These are phyloP conservation scores for Propithecus deckenii DNA, from an alignment of 2,797 vertebrate species.

Conservation along the genomic window DNA sequence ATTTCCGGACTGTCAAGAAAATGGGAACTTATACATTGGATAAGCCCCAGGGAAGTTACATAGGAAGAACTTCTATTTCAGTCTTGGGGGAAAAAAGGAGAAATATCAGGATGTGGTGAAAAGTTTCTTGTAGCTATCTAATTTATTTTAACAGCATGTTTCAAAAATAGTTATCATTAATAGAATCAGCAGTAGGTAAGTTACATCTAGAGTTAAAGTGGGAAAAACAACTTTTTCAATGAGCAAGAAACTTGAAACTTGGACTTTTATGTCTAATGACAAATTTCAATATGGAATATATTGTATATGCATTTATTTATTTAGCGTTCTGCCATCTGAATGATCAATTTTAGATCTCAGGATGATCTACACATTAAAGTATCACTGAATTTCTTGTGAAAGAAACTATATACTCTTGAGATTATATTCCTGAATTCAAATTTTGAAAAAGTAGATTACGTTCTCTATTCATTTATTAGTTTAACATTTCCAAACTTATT, in stretches of 20 bases:
- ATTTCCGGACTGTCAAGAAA: conserved; percentile 64
- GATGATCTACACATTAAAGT: neutral
- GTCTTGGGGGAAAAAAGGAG: conserved; percentile 10
- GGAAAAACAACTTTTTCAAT: conserved; percentile 4
- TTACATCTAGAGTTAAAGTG: conserved; percentile 21
- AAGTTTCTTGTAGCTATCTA: conserved; percentile 65
- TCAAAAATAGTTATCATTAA: conserved; percentile 71
- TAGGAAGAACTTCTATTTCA: conserved; percentile 61
- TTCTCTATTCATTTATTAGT: conserved; percentile 6
- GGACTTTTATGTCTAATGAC: conserved; percentile 13
- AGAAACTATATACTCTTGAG: neutral
- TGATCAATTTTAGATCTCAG: conserved; percentile 17
- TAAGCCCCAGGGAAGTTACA: conserved; percentile 55
- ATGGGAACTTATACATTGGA: neutral
- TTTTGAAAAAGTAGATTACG: neutral
- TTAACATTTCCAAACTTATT: neutral
- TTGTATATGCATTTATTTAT: neutral
- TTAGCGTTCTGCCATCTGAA: neutral
- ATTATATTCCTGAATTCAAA: neutral
- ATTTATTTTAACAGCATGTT: conserved; percentile 78
- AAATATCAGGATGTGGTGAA: conserved; percentile 59
- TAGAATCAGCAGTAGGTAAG: conserved; percentile 21
- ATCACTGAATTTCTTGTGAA: neutral
- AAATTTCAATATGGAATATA: conserved; percentile 33
- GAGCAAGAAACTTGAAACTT: conserved; percentile 13